Conservation (phyloP, 2,113 vertebrate genomes). For the Pteruthius melanotis region DNA sequence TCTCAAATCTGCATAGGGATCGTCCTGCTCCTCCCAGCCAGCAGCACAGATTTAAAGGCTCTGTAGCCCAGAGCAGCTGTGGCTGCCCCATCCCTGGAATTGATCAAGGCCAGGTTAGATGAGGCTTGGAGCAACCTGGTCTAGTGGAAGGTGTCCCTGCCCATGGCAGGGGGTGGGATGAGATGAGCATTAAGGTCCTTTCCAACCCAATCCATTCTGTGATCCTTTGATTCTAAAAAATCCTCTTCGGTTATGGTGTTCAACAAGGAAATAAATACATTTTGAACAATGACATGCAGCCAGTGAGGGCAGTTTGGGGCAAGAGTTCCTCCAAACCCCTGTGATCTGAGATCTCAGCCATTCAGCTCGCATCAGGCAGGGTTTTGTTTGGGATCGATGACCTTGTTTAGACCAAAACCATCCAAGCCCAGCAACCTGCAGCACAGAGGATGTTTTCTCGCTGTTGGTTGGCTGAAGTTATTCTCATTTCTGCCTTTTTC, state of each 20-base stretch:
- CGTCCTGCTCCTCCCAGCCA: neutral
- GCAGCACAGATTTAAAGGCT: accelerated
- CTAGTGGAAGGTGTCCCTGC: accelerated
- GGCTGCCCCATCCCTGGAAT: neutral
- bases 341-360: neutral
- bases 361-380: neutral
- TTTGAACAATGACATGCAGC: neutral
- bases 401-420: neutral
- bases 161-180: accelerated
- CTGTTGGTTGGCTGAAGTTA: neutral
- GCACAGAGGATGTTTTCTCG: neutral
- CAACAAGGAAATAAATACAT: neutral
- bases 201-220: neutral
- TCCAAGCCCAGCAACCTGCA: neutral
- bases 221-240: neutral
- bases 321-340: neutral
- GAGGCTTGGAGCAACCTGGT: neutral
- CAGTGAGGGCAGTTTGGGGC: neutral
- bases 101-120: neutral
- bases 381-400: neutral
- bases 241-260: neutral
- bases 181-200: neutral
- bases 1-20: neutral
- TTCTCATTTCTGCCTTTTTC: neutral
- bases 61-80: neutral